Evolutionary conservation across 2,797 vertebrate genomes (phyloP), one percentile per base, ranked within the genome.

Genomic region (Manis javanica): DNA sequence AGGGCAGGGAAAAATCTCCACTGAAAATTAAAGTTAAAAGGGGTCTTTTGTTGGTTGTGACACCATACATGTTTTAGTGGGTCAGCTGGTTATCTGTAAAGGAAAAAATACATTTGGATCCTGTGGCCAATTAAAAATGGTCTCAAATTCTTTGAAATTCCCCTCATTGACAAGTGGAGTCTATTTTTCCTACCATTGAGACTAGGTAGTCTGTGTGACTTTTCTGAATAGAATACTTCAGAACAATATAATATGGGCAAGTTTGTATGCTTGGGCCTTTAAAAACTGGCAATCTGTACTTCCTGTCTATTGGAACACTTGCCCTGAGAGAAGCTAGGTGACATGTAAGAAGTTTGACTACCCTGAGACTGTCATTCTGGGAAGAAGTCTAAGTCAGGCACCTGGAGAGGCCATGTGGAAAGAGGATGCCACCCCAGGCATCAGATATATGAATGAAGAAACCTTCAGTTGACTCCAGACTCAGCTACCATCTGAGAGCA

Each of bases 271-370:
- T 34, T 75, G 29, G n/a, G 2, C 3, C 31, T 87, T 74, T 71
- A 85, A 81, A 94, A 96, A 81, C 31, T 29, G 55, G 21, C 64
- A 87, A 7, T 39, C 0, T 95, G 18, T 4, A 96, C 53, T 96
- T 84, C 14, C 23, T 69, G 0, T 87, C 24, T 69, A 53, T 75
- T 79, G 13, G 26, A 95, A 95, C 29, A 23, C 23, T 94, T 95
- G 61, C 26, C 34, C 26, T 93, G 31, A 19, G 14, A 11, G 55
- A 86, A 68, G 31, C n/a, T 64, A 78, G 29, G 19, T 21, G 5
- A 66, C 29, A 53, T 19, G 16, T 77, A 64, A 77, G 34, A 87
- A 46, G 9, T 88, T 81, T 84, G 24, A 55, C 15, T 94, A 55
- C 21, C 3, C 10, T 86, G 23, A 89, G 19, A 69, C 5, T 37